phyloP scores from a whole-genome alignment of 2,888 invertebrate genomes.

The Elmis aenea region DNA sequence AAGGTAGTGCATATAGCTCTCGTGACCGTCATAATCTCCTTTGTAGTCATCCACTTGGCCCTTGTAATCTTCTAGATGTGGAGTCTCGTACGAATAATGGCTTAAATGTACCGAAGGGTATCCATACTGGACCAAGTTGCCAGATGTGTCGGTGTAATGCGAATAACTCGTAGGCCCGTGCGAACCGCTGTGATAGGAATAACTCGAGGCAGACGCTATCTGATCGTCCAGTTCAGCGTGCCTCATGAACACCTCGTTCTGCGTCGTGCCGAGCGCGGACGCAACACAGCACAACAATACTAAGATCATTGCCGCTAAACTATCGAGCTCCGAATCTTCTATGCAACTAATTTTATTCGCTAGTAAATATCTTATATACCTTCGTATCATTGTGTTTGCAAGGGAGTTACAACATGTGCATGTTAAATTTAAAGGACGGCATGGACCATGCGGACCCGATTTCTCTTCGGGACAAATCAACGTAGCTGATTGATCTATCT shows the following conservation, averaged over 20 bases:
- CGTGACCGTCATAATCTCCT: constrained; percentile 5
- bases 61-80: constrained; percentile 24
- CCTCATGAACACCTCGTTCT: neutral
- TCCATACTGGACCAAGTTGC: constrained; percentile 30
- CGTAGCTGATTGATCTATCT: too few species aligned
- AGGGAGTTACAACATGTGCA: neutral
- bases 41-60: constrained; percentile 26
- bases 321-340: too few species aligned
- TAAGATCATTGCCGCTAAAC: neutral
- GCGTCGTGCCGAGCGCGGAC: neutral
- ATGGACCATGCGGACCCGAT: neutral
- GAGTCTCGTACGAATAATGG: constrained; percentile 31
- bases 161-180: constrained; percentile 50
- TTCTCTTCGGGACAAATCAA: too few species aligned
- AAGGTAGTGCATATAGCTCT: too few species aligned
- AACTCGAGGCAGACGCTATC: constrained; percentile 56
- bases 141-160: constrained; percentile 46
- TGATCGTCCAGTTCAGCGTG: constrained; percentile 48
- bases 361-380: too few species aligned
- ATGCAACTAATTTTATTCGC: too few species aligned
- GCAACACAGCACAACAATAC: neutral
- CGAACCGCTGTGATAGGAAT: constrained; percentile 51
- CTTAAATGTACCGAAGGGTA: constrained; percentile 23
- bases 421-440: neutral
- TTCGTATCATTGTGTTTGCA: neutral